Evolutionary conservation across 1,140 invertebrate genomes (phyloP), one percentile per base, ranked within the genome.

Genomic region (Scaptomyza montana): DNA sequence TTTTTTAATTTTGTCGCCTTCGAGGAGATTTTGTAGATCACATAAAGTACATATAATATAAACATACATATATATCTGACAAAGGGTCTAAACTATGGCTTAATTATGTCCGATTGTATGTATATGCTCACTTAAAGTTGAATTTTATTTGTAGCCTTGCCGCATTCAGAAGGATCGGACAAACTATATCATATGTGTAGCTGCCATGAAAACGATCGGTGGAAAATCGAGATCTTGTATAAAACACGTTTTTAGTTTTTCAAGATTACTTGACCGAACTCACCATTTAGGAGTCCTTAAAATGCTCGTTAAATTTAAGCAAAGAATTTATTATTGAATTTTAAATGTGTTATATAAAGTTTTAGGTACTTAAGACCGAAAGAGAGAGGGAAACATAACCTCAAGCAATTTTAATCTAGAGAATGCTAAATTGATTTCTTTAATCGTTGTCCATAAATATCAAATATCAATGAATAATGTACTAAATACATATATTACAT

Each of bases 271-370:
- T n/a, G 12, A 43, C 12, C 39, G n/a, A 43, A 43, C 2, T 43
- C 39, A 43, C 39, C 39, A 43, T 8, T 39, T 39, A 39, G 9
- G 10, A 39, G 9, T 39, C 10, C 1, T 39, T 43, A 43, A n/a
- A 43, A 43, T 43, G 39, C 39, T 43, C 39, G 12, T n/a, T 43
- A 43, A n/a, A 43, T n/a, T 43, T 43, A 43, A 43, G 39, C 12
- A 43, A n/a, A n/a, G 5, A 36, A 9, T 8, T 36, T 9, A 36
- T 36, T 36, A 36, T 36, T 36, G 33, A 36, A 36, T 9, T 43
- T 43, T n/a, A 43, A 43, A n/a, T 36, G 33, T 36, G 33, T 36
- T 36, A n/a, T 43, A 12, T 43, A n/a, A 43, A 5, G 8, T 43
- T 43, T n/a, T 43, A 3, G 39, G 5, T 43, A 43, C 5, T 43